Base-by-base conservation (phyloP, 1,140 invertebrate genomes). In the Trichonephila clavipes region DNA sequence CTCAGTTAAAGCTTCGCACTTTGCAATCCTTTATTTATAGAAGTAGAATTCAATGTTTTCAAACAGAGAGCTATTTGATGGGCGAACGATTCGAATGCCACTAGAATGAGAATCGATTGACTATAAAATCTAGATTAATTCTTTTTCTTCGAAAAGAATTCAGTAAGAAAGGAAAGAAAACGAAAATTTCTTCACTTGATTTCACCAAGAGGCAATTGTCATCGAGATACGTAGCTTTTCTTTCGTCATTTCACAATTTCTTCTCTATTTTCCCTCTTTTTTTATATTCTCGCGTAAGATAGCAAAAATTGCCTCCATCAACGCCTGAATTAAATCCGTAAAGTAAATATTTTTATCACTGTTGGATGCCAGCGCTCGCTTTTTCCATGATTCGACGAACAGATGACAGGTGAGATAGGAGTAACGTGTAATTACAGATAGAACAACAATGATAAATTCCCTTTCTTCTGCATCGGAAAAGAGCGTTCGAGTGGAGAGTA, bases 81-180 rank as follows among this genome's bases (percentile, higher is more conserved):
- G 21, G 10, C 51, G 51, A 51, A 51, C 51, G 51, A 51, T 10
- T 24, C n/a, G 24, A 69, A 69, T 12, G n/a, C 24, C 66, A 2
- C n/a, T 14, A 12, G n/a, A 28, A 69, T 69, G 8, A 69, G 24
- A 69, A 69, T 69, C 28, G 28, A 77, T 77, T 34, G 72, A 14
- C 72, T 77, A 40, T 77, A 77, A 40, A 77, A 77, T 34, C 72
- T 18, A 77, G 72, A 77, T 77, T 77, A 77, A 77, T 77, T 40
- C 72, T 77, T 34, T 72, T 72, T 72, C 28, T 28, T 40, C 18
- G 4, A 6, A 19, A 40, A 40, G 2, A 77, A 77, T 28, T 77
- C 34, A 77, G 7, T 77, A 24, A 34, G 34, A 77, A 40, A 77
- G 28, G 0, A 16, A 77, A 77, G 72, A 77, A 77, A 77, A 77